Percentiles rank a stretch among this genome's conserved stretches.
These are phyloP conservation scores for Callithrix jacchus DNA, from an alignment of 2,113 vertebrate species.

Conservation along the genomic window DNA sequence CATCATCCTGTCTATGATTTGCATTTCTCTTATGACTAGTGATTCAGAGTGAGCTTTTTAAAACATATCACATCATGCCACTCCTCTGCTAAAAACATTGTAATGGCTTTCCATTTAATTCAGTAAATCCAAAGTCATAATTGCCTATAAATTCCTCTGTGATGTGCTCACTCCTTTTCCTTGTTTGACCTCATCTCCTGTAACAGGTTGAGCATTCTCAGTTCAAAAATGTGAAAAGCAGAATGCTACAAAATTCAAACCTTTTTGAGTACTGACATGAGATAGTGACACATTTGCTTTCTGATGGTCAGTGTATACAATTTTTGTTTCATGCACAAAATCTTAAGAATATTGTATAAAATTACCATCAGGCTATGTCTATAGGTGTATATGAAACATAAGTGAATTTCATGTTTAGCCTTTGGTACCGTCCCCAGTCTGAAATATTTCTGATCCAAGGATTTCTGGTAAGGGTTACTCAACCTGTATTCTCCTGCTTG, in stretches of 20 bases:
- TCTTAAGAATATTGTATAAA: neutral
- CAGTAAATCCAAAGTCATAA: neutral
- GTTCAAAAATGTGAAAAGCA: neutral
- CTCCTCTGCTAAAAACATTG: neutral
- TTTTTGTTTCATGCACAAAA: neutral
- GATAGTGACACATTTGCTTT: neutral
- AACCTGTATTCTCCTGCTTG: neutral
- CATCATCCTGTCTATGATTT: neutral
- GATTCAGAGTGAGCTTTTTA: neutral
- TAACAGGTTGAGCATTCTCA: neutral
- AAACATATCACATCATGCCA: neutral
- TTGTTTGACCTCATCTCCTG: neutral
- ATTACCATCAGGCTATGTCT: neutral
- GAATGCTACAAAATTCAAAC: neutral
- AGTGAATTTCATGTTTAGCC: neutral
- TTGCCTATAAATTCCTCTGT: rapidly evolving
- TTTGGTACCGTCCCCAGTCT: neutral
- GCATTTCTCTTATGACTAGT: neutral
- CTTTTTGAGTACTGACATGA: neutral
- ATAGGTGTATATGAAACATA: neutral
- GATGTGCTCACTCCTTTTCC: neutral
- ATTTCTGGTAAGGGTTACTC: neutral
- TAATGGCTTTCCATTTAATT: neutral
- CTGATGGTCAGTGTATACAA: neutral
- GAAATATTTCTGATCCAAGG: neutral